A percentile compares a stretch with the other conserved stretches of the same genome.
Conservation (phyloP, 2,888 invertebrate species). For the Brachynemurus nebulosus region DNA sequence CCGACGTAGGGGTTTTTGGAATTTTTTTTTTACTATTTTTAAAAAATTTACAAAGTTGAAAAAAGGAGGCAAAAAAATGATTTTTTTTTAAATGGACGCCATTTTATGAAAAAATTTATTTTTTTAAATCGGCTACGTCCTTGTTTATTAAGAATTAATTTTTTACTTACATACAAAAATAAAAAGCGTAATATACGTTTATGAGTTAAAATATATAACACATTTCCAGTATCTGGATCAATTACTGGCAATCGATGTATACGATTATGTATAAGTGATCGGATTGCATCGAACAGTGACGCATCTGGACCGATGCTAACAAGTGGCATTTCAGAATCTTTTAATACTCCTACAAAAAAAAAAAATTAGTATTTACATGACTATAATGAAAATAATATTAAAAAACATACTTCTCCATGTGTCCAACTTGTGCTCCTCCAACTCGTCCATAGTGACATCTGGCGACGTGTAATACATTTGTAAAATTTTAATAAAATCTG, state of each 20-base stretch:
- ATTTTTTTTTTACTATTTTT: too few species aligned
- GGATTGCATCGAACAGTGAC: constrained; percentile 86
- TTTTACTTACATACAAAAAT: constrained; percentile 87
- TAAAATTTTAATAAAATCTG: constrained; percentile 97
- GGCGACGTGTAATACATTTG: constrained; percentile 96
- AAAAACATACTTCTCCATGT: constrained; percentile 76
- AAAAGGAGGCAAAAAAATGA: too few species aligned
- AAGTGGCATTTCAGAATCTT: constrained; percentile 72
- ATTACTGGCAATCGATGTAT: constrained; percentile 97
- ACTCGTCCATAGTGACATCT: constrained; percentile 83
- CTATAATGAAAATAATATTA: neutral
- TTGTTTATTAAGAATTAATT: too few species aligned
- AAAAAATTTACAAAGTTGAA: too few species aligned
- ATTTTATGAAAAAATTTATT: too few species aligned
- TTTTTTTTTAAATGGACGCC: too few species aligned
- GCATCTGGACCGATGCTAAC: constrained; percentile 88
- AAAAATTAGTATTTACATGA: neutral
- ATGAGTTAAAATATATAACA: constrained; percentile 95
- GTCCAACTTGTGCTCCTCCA: constrained; percentile 92
- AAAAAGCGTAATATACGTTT: constrained; percentile 96
- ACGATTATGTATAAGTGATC: constrained; percentile 80
- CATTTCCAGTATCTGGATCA: constrained; percentile 88
- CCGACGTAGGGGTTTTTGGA: too few species aligned
- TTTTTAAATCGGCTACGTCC: too few species aligned
- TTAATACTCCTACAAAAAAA: constrained; percentile 57